phyloP scores from a whole-genome alignment of 1,140 invertebrate species.

The Drosophila burlai region DNA sequence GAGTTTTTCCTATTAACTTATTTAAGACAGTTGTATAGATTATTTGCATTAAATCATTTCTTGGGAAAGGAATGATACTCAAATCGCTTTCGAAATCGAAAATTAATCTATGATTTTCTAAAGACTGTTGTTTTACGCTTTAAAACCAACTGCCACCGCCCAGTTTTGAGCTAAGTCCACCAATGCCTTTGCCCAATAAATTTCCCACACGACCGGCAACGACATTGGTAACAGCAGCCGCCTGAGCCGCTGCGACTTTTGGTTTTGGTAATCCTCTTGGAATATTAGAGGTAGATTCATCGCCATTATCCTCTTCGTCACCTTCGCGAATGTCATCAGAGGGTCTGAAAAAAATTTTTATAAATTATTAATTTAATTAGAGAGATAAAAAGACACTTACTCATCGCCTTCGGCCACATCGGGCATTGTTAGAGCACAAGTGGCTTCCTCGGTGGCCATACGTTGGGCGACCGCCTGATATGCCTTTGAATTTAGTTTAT shows the following conservation, averaged over 20 bases:
- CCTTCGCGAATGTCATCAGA: conserved; percentile 88
- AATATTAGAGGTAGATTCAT: conserved; percentile 87
- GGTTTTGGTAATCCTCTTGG: conserved; percentile 79
- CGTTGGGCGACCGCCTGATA: conserved; percentile 97
- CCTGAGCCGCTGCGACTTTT: conserved; percentile 75
- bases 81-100: neutral
- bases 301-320: conserved; percentile 87
- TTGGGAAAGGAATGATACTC: neutral
- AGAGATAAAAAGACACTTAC: conserved; percentile 57
- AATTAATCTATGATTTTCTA: neutral
- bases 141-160: conserved; percentile 90
- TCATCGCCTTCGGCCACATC: conserved; percentile 89
- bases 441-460: conserved; percentile 98
- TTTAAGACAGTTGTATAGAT: neutral
- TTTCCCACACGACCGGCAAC: conserved; percentile 91
- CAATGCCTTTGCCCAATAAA: conserved; percentile 92
- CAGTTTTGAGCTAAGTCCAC: conserved; percentile 91
- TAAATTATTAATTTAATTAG: neutral
- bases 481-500: conserved; percentile 98
- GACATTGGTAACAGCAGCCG: conserved; percentile 88
- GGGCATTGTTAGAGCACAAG: conserved; percentile 94
- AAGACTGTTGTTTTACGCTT: neutral
- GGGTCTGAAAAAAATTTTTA: conserved; percentile 16
- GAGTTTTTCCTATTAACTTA: neutral
- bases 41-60: conserved; percentile 4